Evolutionary conservation across 2,113 vertebrate species (phyloP), one percentile per base, ranked within the genome.

Genomic region (Sinocyclocheilus maitianheensis): DNA sequence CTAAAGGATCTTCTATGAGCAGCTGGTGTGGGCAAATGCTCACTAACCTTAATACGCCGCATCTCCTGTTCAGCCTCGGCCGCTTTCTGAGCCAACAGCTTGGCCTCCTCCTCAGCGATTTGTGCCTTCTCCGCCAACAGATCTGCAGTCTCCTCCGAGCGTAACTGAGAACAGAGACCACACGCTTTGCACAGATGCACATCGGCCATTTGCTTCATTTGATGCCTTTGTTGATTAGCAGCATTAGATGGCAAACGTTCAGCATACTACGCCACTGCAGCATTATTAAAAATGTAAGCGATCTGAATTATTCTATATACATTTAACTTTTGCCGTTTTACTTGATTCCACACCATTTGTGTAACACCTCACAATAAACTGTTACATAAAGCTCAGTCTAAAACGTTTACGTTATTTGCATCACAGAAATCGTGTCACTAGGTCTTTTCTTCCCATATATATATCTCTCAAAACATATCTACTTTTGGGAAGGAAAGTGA

Each of bases 51-150:
- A 92, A 98, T 96, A 74, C 97, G 94, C 90, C 98, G 97, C 94
- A 97, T 98, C 93, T 99, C 97, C 78, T 97, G 96, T 92, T 98
- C 97, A 0, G 97, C 97, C 91, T 99, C 97, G 0, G 97, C 96
- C 0, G 98, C 97, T 91, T 99, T 99, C 94, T 98, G 97, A 18
- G 97, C 97, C 91, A 99, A 92, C 24, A 99, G 96, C 90, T 97
- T 98, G 88, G 98, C 98, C 92, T 99, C 97, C 91, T 99, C 97
- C 91, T 99, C 98, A 0, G 97, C 98, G 86, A 99, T 97, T 92
- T 98, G 97, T 79, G 97, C 97, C 91, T 99, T 99, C 91, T 98
- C 98, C 0, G 97, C 97, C 95, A 99, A 91, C 90, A 99, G 91
- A 92, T 99, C 98, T 0, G 98, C 98, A 0, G 97, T 98, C 93